Evolutionary conservation across 2,888 invertebrate species (phyloP).

Genomic region (Pristionchus fissidentatus): DNA sequence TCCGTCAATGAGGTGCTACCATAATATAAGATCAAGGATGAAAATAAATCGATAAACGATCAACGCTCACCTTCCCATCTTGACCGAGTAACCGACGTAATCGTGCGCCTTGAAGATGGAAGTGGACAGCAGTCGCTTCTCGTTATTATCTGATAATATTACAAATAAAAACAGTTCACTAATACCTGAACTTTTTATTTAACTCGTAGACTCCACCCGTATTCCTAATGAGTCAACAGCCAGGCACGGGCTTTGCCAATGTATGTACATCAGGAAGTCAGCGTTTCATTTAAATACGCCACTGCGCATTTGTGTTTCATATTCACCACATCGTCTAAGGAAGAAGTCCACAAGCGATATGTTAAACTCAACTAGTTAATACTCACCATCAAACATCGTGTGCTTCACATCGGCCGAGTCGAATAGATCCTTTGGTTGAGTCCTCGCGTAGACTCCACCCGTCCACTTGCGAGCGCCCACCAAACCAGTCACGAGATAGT

Average conservation of each 20-base stretch:
- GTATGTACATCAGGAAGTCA: too few species aligned
- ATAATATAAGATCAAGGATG: too few species aligned
- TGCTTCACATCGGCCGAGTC: slow-evolving; percentile 39
- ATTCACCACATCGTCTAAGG: neutral
- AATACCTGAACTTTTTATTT: neutral
- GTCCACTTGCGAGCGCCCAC: slow-evolving; percentile 74
- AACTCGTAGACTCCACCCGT: neutral
- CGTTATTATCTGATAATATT: slow-evolving; percentile 27
- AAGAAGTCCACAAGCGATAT: neutral
- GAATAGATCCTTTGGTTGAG: slow-evolving; percentile 13
- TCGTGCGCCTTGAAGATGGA: slow-evolving; percentile 68
- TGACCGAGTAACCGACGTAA: slow-evolving; percentile 75
- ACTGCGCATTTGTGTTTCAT: neutral
- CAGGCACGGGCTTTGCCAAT: too few species aligned
- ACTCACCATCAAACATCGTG: slow-evolving; percentile 46
- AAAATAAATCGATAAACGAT: too few species aligned
- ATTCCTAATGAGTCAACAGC: neutral
- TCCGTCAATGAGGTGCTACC: too few species aligned
- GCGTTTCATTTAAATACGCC: too few species aligned
- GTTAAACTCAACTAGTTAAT: neutral
- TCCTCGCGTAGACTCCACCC: slow-evolving; percentile 70
- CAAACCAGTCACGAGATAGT: slow-evolving; percentile 70
- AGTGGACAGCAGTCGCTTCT: slow-evolving; percentile 28
- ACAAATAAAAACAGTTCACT: neutral
- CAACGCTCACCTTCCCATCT: slow-evolving; percentile 65